Percentiles rank a stretch among this genome's conserved stretches.
phyloP scores from a whole-genome alignment of 2,113 vertebrate species.

The Pardalotus punctatus region DNA sequence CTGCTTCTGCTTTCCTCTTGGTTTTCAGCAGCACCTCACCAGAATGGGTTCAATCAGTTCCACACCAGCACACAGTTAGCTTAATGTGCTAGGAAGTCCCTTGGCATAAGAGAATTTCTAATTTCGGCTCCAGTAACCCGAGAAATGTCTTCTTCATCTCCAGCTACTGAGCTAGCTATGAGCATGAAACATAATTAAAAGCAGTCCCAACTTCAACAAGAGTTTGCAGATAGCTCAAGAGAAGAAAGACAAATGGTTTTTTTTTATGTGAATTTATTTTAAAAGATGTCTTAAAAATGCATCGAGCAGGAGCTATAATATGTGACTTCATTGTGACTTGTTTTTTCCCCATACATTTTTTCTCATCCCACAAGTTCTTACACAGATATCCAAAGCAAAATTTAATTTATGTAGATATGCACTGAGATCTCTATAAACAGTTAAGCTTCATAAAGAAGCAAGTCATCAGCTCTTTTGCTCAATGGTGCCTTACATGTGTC shows the following conservation, averaged over 20 bases:
- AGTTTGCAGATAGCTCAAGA: neutral
- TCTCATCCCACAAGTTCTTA: neutral
- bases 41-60: neutral
- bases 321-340: neutral
- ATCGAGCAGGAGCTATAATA: neutral
- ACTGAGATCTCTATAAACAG: neutral
- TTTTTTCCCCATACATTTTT: rapidly evolving
- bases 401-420: neutral
- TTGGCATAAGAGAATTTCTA: neutral
- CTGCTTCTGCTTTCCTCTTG: neutral
- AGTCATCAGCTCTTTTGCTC: neutral
- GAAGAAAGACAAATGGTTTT: neutral
- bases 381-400: neutral
- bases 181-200: neutral
- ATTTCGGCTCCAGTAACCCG: neutral
- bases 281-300: neutral
- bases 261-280: neutral
- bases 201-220: neutral
- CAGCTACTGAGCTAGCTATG: neutral
- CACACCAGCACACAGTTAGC: neutral
- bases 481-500: neutral
- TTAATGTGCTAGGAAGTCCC: neutral
- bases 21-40: neutral
- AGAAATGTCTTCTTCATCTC: neutral
- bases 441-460: neutral